These are phyloP conservation scores for Cyprinodon variegatus DNA, from an alignment of 2,113 vertebrate species.

Conservation along the genomic window DNA sequence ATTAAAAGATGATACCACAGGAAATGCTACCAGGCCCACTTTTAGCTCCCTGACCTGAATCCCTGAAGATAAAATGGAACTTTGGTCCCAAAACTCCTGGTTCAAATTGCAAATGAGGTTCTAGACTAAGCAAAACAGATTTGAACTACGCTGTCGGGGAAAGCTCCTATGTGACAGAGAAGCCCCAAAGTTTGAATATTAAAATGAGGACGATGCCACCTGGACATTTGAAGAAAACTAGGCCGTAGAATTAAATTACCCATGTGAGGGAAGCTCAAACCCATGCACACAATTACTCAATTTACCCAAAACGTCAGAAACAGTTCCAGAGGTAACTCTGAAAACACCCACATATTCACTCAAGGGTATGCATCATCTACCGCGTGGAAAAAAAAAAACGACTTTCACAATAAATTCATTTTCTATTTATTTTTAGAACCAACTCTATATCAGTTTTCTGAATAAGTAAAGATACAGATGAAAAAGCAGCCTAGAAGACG, in stretches of 20 bases:
- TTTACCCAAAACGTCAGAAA: slow-evolving; percentile 33
- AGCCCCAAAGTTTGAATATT: slow-evolving; percentile 49
- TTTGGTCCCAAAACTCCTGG: slow-evolving; percentile 52
- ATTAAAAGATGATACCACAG: slow-evolving; percentile 25
- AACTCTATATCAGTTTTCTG: too few species aligned
- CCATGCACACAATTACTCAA: slow-evolving; percentile 4
- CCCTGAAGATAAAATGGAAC: slow-evolving; percentile 52
- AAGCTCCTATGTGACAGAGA: background rate
- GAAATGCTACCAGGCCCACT: slow-evolving; percentile 40
- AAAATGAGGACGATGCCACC: slow-evolving; percentile 47
- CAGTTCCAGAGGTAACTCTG: slow-evolving; percentile 14
- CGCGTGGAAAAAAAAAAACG: background rate
- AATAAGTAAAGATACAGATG: background rate
- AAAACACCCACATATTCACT: slow-evolving; percentile 23
- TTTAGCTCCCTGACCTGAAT: slow-evolving; percentile 68
- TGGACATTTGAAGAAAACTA: slow-evolving; percentile 39
- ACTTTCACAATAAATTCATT: slow-evolving; percentile 4
- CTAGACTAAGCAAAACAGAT: background rate
- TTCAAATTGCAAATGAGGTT: slow-evolving; percentile 9
- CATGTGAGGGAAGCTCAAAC: slow-evolving; percentile 13
- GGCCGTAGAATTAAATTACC: slow-evolving; percentile 48
- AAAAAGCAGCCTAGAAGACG: background rate
- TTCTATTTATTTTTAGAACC: background rate
- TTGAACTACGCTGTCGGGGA: background rate
- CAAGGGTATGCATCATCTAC: background rate